Base-by-base conservation (phyloP, 2,113 vertebrate genomes). In the Silurus meridionalis region DNA sequence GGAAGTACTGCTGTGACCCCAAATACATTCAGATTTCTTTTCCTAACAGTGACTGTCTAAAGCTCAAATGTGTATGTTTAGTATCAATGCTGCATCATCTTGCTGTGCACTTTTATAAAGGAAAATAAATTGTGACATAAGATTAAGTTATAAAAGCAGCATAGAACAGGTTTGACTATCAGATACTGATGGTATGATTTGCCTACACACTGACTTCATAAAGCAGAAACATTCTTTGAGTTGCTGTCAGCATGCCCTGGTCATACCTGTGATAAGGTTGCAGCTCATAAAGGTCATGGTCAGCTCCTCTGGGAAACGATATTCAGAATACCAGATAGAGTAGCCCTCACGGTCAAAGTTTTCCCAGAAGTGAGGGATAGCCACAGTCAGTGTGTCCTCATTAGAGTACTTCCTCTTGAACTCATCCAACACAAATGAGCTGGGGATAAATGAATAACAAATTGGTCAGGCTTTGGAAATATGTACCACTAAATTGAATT, bases 391-490 rank as follows among this genome's bases (percentile, higher is more conserved):
- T 0, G 97, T 98, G 92, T 98, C 96, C 91, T 98, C 97, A 0
- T 98, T 98, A 84, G 97, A 98, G 89, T 97, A 98, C 84, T 97
- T 97, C 72, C 96, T 95, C 95, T 98, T 98, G 90, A 97, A 98
- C 85, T 98, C 97, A 7, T 98, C 97, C 94, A 98, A 87, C 85
- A 96, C 89, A 85, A 98, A 98, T n/a, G 96, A 0, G 71, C 97
- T 98, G 52, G 60, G 0, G n/a, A 23, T 13, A 86, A 80, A 58
- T 58, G 1, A 61, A 80, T 58, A 72, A 15, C 71, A 25, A 17
- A 19, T 5, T 55, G 50, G 72, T 53, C 50, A 78, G 74, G n/a
- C 6, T 55, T 55, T 21, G 10, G 63, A 14, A 15, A 50, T 37
- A 13, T 52, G 46, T 77, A 55, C 74, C 13, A 25, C 8, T 7